Conservation (phyloP, 2,113 vertebrate genomes). For the Calonectris borealis region DNA sequence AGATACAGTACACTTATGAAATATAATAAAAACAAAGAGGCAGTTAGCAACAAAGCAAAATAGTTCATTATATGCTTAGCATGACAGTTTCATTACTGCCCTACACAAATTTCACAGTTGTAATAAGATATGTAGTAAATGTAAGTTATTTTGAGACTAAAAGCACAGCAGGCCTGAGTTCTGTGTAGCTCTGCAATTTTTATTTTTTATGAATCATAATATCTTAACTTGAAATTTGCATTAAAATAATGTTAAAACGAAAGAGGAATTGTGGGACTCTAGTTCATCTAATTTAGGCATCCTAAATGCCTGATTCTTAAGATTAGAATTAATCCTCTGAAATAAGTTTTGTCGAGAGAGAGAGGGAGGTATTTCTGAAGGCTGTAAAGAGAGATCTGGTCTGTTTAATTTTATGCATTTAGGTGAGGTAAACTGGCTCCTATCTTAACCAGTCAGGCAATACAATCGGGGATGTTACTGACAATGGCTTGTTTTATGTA, state of each 20-base stretch:
- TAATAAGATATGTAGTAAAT: slow-evolving; percentile 66
- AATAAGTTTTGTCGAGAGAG: not conserved
- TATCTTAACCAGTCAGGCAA: not conserved
- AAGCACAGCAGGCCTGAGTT: slow-evolving; percentile 35
- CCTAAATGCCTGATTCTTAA: not conserved
- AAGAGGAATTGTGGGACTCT: not conserved
- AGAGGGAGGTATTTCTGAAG: not conserved
- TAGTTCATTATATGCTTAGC: slow-evolving; percentile 60
- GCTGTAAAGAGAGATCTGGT: not conserved
- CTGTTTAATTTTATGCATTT: not conserved
- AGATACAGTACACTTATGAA: slow-evolving; percentile 42
- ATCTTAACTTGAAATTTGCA: slow-evolving; percentile 2
- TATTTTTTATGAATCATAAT: slow-evolving; percentile 53
- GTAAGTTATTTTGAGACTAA: slow-evolving; percentile 65
- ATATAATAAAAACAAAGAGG: slow-evolving; percentile 53
- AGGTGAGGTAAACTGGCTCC: not conserved
- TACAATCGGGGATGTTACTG: not conserved
- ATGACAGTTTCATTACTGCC: slow-evolving; percentile 66
- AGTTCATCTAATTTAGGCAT: not conserved
- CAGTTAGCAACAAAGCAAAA: slow-evolving; percentile 68
- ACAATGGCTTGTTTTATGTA: not conserved
- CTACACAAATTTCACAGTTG: slow-evolving; percentile 64
- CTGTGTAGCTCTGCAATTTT: not conserved
- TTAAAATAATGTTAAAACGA: not conserved
- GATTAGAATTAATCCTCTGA: not conserved